phyloP scores from a whole-genome alignment of 2,113 vertebrate genomes.

The Catharus minimus region DNA sequence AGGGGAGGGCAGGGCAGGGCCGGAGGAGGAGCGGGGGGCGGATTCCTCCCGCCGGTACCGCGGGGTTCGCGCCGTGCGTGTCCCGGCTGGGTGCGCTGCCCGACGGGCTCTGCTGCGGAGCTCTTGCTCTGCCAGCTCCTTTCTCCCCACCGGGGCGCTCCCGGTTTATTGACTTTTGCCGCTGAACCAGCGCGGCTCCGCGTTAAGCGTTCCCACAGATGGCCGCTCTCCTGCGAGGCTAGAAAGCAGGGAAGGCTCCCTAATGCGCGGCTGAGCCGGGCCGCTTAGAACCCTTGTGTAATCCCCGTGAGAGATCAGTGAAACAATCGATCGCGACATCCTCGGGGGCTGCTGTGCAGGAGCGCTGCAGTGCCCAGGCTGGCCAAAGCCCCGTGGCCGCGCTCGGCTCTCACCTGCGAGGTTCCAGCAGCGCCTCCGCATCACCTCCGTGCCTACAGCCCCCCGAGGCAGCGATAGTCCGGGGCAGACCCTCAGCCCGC shows the following conservation, averaged over 20 bases:
- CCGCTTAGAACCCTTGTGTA: conserved; percentile 58
- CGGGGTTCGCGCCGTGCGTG: not conserved
- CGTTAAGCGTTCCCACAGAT: not conserved
- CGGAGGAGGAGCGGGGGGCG: conserved; percentile 18
- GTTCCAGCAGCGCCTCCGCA: not conserved
- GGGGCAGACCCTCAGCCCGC: not conserved
- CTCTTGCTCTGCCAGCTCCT: not conserved
- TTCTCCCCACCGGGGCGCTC: not conserved
- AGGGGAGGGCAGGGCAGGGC: not conserved
- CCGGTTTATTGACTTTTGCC: not conserved
- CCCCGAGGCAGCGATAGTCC: not conserved
- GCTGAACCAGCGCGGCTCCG: not conserved
- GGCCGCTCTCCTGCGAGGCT: not conserved
- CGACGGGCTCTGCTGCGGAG: not conserved
- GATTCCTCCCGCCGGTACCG: not conserved
- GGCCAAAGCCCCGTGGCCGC: not conserved
- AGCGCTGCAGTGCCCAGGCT: not conserved
- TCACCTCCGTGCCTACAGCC: not conserved
- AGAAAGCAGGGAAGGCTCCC: not conserved
- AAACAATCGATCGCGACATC: conserved; percentile 33
- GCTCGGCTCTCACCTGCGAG: not conserved
- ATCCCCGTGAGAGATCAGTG: conserved; percentile 71
- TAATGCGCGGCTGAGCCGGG: conserved; percentile 37
- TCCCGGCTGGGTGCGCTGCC: not conserved
- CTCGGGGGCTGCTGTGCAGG: not conserved